Evolutionary conservation across 2,113 vertebrate species (phyloP).

Genomic region (Percina caprodes): DNA sequence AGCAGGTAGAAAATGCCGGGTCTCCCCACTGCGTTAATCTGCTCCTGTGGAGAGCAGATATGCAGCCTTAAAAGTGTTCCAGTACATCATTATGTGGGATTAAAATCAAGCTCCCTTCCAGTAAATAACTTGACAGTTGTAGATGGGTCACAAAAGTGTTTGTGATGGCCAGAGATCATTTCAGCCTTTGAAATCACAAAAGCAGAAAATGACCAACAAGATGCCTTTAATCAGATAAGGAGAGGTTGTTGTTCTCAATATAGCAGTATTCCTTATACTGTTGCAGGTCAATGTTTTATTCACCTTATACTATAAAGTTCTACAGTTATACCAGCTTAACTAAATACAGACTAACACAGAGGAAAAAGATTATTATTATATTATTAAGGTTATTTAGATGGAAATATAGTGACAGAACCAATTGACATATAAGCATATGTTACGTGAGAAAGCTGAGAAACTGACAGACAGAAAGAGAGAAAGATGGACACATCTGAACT

Average conservation of each 20-base stretch:
- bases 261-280: neutral
- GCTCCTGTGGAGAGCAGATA: conserved; percentile 58
- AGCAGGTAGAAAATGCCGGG: conserved; percentile 44
- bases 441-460: neutral
- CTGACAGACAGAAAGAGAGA: neutral
- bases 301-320: neutral
- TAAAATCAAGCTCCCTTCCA: conserved; percentile 71
- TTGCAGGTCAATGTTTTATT: neutral
- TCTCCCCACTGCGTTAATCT: conserved; percentile 75
- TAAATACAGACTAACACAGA: neutral
- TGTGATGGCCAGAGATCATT: conserved; percentile 9
- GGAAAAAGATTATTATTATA: no score
- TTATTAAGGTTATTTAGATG: neutral
- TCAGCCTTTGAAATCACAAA: conserved; percentile 18
- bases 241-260: neutral
- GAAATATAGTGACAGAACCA: neutral
- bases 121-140: conserved; percentile 38
- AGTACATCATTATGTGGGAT: conserved; percentile 76
- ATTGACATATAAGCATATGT: neutral
- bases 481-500: conserved; percentile 15
- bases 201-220: neutral
- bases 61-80: conserved; percentile 41
- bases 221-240: neutral
- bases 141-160: conserved; percentile 24
- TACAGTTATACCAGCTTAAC: neutral